Base-by-base conservation (phyloP, 1,140 invertebrate species). In the Palaemon carinicauda region DNA sequence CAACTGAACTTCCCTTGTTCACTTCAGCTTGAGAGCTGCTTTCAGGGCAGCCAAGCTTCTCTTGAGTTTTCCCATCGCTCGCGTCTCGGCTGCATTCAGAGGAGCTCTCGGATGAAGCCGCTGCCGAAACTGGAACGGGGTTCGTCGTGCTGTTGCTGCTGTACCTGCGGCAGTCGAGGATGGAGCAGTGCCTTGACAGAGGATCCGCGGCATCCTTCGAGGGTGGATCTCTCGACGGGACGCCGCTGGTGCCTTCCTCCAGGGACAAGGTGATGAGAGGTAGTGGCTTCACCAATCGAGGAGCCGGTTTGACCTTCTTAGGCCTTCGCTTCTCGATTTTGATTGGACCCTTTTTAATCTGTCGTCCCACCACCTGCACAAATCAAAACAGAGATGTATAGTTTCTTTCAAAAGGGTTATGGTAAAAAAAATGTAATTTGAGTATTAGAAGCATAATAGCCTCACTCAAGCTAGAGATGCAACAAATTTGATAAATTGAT, bases 331-430 rank as follows among this genome's bases (percentile, higher is more conserved):
- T 86, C 41, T 86, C 84, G 15, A 56, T 5, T 54, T 80, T 80
- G 21, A 71, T n/a, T 14, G 77, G 84, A 17, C 84, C 84, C n/a
- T 74, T 80, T 69, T 80, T 86, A 52, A 86, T 86, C 60, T 86
- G 84, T 10, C 86, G 53, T 5, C 88, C 65, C 79, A 89, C 88
- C 15, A 88, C 81, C 80, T 88, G 53, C n/a, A n/a, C n/a, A n/a
- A n/a, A n/a, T n/a, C n/a, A n/a, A n/a, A n/a, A n/a, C n/a, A n/a
- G n/a, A n/a, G n/a, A n/a, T n/a, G n/a, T n/a, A n/a, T n/a, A n/a
- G n/a, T n/a, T n/a, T n/a, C n/a, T n/a, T n/a, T n/a, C n/a, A n/a
- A n/a, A n/a, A n/a, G n/a, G n/a, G n/a, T n/a, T n/a, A n/a, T n/a
- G n/a, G n/a, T n/a, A n/a, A n/a, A n/a, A n/a, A n/a, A n/a, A n/a